phyloP scores from a whole-genome alignment of 2,797 vertebrate species.

The Sebastes miniatus region DNA sequence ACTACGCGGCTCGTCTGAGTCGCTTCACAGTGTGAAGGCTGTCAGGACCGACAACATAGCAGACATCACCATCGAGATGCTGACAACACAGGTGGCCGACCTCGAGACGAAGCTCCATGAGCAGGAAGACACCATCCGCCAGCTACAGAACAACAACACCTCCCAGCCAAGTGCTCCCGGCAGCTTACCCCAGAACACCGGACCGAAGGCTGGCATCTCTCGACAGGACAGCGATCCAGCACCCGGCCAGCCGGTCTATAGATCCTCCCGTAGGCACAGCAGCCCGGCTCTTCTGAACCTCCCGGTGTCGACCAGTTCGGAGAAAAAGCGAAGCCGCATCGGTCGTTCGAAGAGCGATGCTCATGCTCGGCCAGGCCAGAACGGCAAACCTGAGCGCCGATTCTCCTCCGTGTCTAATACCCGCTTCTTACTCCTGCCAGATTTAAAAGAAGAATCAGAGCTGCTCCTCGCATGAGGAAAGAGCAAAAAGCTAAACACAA shows the following conservation, averaged over 20 bases:
- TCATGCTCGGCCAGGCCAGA: accelerated
- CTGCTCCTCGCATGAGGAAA: not conserved
- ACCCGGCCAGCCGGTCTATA: accelerated
- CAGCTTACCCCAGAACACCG: accelerated
- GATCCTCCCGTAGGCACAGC: not conserved
- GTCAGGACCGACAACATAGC: accelerated
- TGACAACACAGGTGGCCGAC: not conserved
- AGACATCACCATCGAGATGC: accelerated
- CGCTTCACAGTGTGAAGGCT: accelerated
- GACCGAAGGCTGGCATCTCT: accelerated
- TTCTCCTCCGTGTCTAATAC: accelerated
- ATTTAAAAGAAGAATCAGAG: not conserved
- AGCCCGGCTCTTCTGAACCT: not conserved
- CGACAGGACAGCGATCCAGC: not conserved
- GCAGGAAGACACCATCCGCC: not conserved
- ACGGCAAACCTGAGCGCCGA: accelerated
- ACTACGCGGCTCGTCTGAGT: accelerated
- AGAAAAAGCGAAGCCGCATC: accelerated
- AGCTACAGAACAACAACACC: accelerated
- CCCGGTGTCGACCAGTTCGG: accelerated
- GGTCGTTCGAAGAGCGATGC: accelerated
- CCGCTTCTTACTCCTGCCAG: accelerated
- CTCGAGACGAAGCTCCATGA: not conserved
- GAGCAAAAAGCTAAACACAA: not conserved
- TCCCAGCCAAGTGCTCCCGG: accelerated